These are phyloP conservation scores for Nebria ingens DNA, from an alignment of 1,140 invertebrate species.

Conservation along the genomic window DNA sequence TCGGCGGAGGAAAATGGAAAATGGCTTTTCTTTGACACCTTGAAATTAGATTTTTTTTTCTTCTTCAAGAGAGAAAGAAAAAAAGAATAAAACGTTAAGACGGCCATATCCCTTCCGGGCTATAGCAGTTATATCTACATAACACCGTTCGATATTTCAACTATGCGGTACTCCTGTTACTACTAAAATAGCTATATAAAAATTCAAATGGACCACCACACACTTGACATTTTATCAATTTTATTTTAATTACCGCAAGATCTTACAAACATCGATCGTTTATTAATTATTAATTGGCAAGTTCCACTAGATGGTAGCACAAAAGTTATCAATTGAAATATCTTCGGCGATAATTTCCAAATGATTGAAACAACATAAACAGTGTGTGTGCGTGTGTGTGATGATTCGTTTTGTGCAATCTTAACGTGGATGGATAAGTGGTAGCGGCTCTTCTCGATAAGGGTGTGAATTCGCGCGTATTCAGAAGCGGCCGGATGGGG, in stretches of 20 bases:
- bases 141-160: slow-evolving; percentile 19
- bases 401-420: slow-evolving; percentile 4
- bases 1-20: slow-evolving; percentile 33
- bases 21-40: slow-evolving; percentile 38
- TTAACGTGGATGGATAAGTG: slow-evolving; percentile 1
- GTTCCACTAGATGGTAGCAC: no score
- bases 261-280: no score
- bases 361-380: no score
- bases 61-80: no score
- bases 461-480: slow-evolving; percentile 15
- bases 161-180: slow-evolving; percentile 19
- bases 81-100: slow-evolving; percentile 31
- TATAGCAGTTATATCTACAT: slow-evolving; percentile 30
- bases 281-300: no score
- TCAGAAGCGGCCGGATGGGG: slow-evolving; percentile 15
- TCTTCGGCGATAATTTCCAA: no score
- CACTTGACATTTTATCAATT: no score
- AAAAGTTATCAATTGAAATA: no score
- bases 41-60: slow-evolving; percentile 36
- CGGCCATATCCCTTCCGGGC: slow-evolving; percentile 26
- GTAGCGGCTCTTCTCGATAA: neutral
- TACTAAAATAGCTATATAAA: no score
- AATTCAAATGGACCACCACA: no score
- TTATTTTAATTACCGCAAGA: no score
- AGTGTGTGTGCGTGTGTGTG: no score